Conservation (phyloP, 2,113 vertebrate genomes). For the Clarias macrocephalus region DNA sequence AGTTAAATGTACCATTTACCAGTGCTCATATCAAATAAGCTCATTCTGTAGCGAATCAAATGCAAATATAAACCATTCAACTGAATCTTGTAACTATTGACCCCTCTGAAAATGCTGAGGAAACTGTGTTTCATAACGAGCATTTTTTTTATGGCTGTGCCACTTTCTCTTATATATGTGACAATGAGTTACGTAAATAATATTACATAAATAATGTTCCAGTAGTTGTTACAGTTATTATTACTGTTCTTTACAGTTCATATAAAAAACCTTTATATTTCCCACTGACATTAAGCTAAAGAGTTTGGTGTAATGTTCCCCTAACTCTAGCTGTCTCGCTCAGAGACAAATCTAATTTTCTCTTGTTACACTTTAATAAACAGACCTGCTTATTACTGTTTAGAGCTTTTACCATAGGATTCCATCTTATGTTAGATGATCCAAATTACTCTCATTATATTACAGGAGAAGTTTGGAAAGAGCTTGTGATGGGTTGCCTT, state of each 20-base stretch:
- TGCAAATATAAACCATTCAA: not conserved
- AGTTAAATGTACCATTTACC: not conserved
- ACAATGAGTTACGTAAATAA: not conserved
- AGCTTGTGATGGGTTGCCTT: slow-evolving; percentile 39
- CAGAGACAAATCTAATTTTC: slow-evolving; percentile 41
- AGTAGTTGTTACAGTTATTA: not conserved
- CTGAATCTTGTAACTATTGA: not conserved
- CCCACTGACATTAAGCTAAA: not conserved
- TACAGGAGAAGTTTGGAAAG: slow-evolving; percentile 27
- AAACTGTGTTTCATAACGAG: not conserved
- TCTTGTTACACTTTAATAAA: slow-evolving; percentile 58
- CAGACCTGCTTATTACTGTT: slow-evolving; percentile 46
- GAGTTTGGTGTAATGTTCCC: slow-evolving; percentile 51
- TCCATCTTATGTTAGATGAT: slow-evolving; percentile 41
- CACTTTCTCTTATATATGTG: not conserved
- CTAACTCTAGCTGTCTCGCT: slow-evolving; percentile 44
- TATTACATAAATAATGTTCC: not conserved
- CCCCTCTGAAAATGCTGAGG: not conserved
- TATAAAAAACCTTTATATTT: not conserved
- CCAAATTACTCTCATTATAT: slow-evolving; percentile 47
- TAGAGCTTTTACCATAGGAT: slow-evolving; percentile 51
- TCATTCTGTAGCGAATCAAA: not conserved
- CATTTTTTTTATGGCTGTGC: not conserved
- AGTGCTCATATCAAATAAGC: not conserved
- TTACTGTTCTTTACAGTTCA: not conserved